phyloP scores from a whole-genome alignment of 2,888 invertebrate genomes.

The Eupeodes latifasciatus region DNA sequence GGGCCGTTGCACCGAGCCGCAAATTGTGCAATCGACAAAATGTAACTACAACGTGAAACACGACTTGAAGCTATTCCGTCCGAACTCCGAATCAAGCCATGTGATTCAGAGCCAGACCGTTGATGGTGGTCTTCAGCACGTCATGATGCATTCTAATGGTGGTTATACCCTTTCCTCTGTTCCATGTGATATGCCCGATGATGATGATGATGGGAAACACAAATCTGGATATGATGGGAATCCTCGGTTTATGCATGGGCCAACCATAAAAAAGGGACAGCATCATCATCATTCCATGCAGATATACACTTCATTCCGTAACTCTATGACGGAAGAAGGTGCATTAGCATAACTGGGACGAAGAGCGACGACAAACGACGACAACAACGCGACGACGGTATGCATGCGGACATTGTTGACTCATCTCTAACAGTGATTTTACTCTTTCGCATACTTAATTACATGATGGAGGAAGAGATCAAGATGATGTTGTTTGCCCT shows the following conservation, averaged over 20 bases:
- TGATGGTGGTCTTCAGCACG: constrained; percentile 31
- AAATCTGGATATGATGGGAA: constrained; percentile 42
- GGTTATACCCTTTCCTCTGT: constrained; percentile 9
- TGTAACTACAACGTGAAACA: constrained; percentile 63
- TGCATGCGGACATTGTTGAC: constrained; percentile 42
- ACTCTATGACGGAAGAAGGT: not conserved
- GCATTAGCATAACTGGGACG: constrained; percentile 63
- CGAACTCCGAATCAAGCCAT: constrained; percentile 6
- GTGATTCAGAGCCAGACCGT: constrained; percentile 6
- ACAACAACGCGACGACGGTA: no score
- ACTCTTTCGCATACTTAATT: constrained; percentile 57
- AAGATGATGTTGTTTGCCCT: constrained; percentile 36
- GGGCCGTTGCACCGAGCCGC: not conserved
- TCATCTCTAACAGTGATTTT: constrained; percentile 66
- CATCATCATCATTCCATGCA: constrained; percentile 31
- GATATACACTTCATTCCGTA: not conserved
- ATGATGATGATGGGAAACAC: constrained; percentile 35
- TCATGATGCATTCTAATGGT: constrained; percentile 38
- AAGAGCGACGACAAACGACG: no score
- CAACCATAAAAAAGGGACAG: constrained; percentile 50
- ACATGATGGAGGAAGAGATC: constrained; percentile 33
- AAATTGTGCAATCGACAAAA: constrained; percentile 68
- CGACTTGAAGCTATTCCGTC: constrained; percentile 56
- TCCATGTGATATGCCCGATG: constrained; percentile 7
- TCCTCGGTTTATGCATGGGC: not conserved